Conservation (phyloP, 2,888 invertebrate species). For the Drosophila phalerata region DNA sequence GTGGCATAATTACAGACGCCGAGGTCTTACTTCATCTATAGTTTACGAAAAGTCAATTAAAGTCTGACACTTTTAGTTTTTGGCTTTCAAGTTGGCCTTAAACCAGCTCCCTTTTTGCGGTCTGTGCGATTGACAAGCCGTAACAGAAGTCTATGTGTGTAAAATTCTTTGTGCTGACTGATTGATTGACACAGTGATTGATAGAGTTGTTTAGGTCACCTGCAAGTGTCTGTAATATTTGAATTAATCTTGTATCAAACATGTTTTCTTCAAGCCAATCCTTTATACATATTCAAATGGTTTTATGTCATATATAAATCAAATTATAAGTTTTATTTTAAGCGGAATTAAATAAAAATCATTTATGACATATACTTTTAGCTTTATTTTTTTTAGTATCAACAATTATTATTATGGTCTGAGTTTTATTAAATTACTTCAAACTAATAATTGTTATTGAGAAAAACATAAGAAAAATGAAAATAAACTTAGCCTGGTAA, state of each 20-base stretch:
- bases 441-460: too few relatives aligned
- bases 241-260: not conserved
- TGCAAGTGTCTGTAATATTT: not conserved
- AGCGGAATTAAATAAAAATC: too few relatives aligned
- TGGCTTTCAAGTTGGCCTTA: conserved; percentile 12
- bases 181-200: conserved; percentile 14
- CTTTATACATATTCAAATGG: too few relatives aligned
- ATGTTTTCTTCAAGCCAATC: not conserved
- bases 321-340: too few relatives aligned
- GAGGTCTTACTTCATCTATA: conserved; percentile 22
- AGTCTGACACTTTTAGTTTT: conserved; percentile 52
- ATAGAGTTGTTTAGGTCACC: not conserved
- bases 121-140: conserved; percentile 22
- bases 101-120: conserved; percentile 5
- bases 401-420: too few relatives aligned
- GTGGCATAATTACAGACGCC: conserved; percentile 73
- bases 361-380: too few relatives aligned
- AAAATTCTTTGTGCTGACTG: conserved; percentile 9
- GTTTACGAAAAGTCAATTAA: conserved; percentile 67
- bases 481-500: too few relatives aligned
- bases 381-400: too few relatives aligned
- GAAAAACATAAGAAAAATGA: too few relatives aligned
- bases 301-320: too few relatives aligned
- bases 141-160: not conserved
- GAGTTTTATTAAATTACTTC: too few relatives aligned